phyloP scores from a whole-genome alignment of 2,888 invertebrate genomes.

The Gerosis bhagava region DNA sequence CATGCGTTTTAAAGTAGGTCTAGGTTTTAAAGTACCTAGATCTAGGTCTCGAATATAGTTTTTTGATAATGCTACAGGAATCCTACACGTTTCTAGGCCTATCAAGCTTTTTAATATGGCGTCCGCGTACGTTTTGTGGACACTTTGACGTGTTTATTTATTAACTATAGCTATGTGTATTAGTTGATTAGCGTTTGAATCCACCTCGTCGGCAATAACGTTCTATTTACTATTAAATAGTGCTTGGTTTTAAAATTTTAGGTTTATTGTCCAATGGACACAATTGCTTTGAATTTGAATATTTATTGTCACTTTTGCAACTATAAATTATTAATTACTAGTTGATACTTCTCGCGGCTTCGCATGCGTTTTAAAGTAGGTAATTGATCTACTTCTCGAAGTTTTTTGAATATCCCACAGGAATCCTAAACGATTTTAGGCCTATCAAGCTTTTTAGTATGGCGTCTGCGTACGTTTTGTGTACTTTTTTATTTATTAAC shows the following conservation, averaged over 20 bases:
- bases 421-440: slow-evolving; percentile 79
- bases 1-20: too few relatives aligned
- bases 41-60: too few relatives aligned
- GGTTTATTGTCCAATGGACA: too few relatives aligned
- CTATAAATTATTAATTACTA: too few relatives aligned
- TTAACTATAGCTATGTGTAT: slow-evolving; percentile 39
- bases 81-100: slow-evolving; percentile 80
- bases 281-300: too few relatives aligned
- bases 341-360: too few relatives aligned
- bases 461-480: slow-evolving; percentile 55
- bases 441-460: slow-evolving; percentile 74
- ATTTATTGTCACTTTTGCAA: too few relatives aligned
- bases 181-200: slow-evolving; percentile 34
- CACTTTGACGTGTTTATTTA: slow-evolving; percentile 49
- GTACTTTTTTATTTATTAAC: slow-evolving; percentile 49
- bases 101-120: slow-evolving; percentile 70
- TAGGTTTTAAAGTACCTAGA: too few relatives aligned
- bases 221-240: slow-evolving; percentile 21
- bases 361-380: too few relatives aligned
- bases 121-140: slow-evolving; percentile 55
- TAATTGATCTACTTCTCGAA: too few relatives aligned
- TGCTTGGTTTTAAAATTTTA: slow-evolving; percentile 16
- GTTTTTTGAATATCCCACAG: too few relatives aligned
- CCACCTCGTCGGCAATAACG: slow-evolving; percentile 19
- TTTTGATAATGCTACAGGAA: too few relatives aligned